Evolutionary conservation across 2,888 invertebrate genomes (phyloP), one percentile per base, ranked within the genome.

Genomic region (Agrotis ipsilon): DNA sequence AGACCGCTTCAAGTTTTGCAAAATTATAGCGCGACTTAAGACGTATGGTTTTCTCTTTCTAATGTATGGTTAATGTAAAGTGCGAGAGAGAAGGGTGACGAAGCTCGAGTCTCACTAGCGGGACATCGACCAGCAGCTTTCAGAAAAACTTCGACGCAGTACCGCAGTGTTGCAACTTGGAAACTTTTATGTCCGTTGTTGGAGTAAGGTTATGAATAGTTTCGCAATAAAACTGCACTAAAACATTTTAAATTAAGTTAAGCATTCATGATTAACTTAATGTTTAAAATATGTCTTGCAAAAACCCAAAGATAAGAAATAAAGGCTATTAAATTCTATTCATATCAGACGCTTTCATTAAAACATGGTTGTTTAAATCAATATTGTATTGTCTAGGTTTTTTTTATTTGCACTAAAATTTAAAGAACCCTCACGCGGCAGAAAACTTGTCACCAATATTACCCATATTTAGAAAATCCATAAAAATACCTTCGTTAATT

Each of bases 101-200:
- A 88, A 92, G 93, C 92, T 94, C 88, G 89, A 94, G 92, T 86
- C 92, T 92, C 88, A 89, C 93, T 95, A 95, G 96, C 95, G 96
- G 96, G 95, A 96, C 95, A 95, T 95, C 95, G 95, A 95, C 96
- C 95, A 96, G 94, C 95, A 95, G 94, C 95, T 95, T 96, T 95
- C 93, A 94, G 94, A 96, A 95, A 93, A 95, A 95, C 94, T 91
- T 92, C 77, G 83, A 75, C 81, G 88, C 68, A 88, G 85, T 82
- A 72, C 74, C 83, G 80, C 77, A 92, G 86, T 68, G 80, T 88
- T 93, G 93, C 66, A 95, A 91, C 94, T 94, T 78, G 86, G 64
- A 92, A 92, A 89, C 69, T 75, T 71, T 19, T 71, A 52, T 27
- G 21, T 51, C 61, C 27, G 60, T 68, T 80, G 14, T 58, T 62